Conservation (phyloP, 1,140 invertebrate species). For the Samia ricini region DNA sequence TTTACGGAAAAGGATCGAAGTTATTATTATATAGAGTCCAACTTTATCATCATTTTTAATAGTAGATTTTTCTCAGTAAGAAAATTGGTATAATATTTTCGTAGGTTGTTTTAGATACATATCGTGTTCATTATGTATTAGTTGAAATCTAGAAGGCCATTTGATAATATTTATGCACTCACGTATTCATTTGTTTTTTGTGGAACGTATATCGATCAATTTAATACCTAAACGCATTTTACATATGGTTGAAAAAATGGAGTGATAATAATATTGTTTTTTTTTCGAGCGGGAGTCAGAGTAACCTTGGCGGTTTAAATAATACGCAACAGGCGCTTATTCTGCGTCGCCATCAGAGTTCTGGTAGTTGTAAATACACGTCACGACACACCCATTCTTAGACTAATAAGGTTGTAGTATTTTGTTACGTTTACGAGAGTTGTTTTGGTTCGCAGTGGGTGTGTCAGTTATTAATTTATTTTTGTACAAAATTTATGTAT, state of each 20-base stretch:
- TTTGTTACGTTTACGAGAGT: slow-evolving; percentile 22
- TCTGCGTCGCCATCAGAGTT: slow-evolving; percentile 33
- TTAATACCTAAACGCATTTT: slow-evolving; percentile 8
- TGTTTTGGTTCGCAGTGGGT: slow-evolving; percentile 13
- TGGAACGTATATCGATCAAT: slow-evolving; percentile 3
- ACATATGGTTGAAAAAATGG: slow-evolving; percentile 50
- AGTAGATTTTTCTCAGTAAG: not conserved
- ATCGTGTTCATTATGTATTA: slow-evolving; percentile 14
- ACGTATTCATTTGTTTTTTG: slow-evolving; percentile 13
- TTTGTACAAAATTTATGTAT: not conserved
- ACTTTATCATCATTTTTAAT: no score
- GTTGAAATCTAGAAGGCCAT: slow-evolving; percentile 20
- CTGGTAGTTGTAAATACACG: slow-evolving; percentile 53
- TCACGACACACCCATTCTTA: slow-evolving; percentile 72
- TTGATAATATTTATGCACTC: slow-evolving; percentile 19
- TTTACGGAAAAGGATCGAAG: no score
- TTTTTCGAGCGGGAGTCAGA: slow-evolving; percentile 38
- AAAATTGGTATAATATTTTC: not conserved
- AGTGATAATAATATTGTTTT: slow-evolving; percentile 18
- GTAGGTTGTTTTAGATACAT: not conserved
- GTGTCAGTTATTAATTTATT: slow-evolving; percentile 3
- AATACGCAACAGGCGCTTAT: slow-evolving; percentile 62
- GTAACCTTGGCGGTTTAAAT: slow-evolving; percentile 64
- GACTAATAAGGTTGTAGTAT: slow-evolving; percentile 52
- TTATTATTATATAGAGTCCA: no score